These are phyloP conservation scores for Esox lucius DNA, from an alignment of 2,797 vertebrate species.

Conservation along the genomic window DNA sequence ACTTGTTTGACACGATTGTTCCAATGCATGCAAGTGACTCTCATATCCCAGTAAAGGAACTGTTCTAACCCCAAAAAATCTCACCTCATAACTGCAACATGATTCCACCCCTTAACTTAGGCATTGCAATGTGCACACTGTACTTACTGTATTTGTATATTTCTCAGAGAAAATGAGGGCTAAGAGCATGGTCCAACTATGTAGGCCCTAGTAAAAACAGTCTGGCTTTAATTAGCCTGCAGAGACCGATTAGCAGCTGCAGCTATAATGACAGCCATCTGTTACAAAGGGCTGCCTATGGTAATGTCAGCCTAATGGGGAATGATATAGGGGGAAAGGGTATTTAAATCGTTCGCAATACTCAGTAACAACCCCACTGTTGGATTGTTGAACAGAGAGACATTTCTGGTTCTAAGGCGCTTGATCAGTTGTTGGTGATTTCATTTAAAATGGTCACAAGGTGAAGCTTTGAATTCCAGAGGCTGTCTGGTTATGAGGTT, in stretches of 20 bases:
- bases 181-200: slow-evolving; percentile 24
- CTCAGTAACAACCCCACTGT: slow-evolving; percentile 45
- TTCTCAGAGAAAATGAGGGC: slow-evolving; percentile 24
- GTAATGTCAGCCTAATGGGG: slow-evolving; percentile 46
- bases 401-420: slow-evolving; percentile 1
- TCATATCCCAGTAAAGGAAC: not conserved
- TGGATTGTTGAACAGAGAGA: slow-evolving; percentile 29
- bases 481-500: slow-evolving; percentile 18
- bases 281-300: slow-evolving; percentile 47
- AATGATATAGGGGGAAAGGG: slow-evolving; percentile 37
- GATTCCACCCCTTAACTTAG: not conserved
- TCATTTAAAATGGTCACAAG: slow-evolving; percentile 23
- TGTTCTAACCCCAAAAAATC: not conserved
- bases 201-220: slow-evolving; percentile 52
- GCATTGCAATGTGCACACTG: not conserved
- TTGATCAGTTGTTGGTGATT: slow-evolving; percentile 26
- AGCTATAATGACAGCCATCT: slow-evolving; percentile 52
- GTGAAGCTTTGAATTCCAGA: slow-evolving; percentile 1
- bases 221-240: slow-evolving; percentile 62
- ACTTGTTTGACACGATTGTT: not conserved
- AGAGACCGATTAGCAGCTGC: slow-evolving; percentile 15
- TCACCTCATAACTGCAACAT: not conserved
- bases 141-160: slow-evolving; percentile 6
- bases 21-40: not conserved
- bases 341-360: slow-evolving; percentile 41